Base-by-base conservation (phyloP, 92 coral and sea anemone genomes). In the Montipora capitata region DNA sequence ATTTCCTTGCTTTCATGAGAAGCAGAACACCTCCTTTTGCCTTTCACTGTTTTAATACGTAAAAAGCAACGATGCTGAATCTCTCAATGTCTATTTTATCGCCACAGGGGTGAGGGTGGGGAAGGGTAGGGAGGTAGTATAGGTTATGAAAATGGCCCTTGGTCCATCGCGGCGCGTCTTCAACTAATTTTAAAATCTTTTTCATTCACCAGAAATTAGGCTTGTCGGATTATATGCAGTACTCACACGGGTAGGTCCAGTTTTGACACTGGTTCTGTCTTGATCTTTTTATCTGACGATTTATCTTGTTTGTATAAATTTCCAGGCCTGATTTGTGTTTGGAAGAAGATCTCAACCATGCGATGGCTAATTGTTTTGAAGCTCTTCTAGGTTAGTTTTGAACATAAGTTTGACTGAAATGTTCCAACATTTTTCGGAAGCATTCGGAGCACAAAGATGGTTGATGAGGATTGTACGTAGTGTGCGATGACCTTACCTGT, bases 321-420 rank as follows among this genome's bases (percentile, higher is more conserved):
- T 76, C 48, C 80, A 97, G 99, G 11, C 99, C 99, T 42, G 99
- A 97, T 68, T 92, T 97, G 56, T 97, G 99, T 66, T 80, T 90
- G 75, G 95, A 96, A 68, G 99, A 97, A 52, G 99, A 97, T 54
- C 88, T 97, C 86, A 92, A 94, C 54, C 99, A 97, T 73, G 99
- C 99, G n/a, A 96, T 97, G 98, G 99, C 99, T 4, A 97, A 97
- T 75, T 97, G 99, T 79, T 93, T 97, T 71, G 99, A 97, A 88
- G 99, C 99, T 52, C 71, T 97, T 63, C 87, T 97, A 5, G 99
- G 99, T 97, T 72, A 75, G 85, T 79, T 3, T 17, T 45, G 2
- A 6, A 54, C 11, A 10, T 4, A 17, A 16, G 40, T 63, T 4
- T 17, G 17, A 5, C 7, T 17, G 11, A 63, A 10, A 4, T 10